phyloP scores from a whole-genome alignment of 2,888 invertebrate genomes.

The Polylopha cassiicola region DNA sequence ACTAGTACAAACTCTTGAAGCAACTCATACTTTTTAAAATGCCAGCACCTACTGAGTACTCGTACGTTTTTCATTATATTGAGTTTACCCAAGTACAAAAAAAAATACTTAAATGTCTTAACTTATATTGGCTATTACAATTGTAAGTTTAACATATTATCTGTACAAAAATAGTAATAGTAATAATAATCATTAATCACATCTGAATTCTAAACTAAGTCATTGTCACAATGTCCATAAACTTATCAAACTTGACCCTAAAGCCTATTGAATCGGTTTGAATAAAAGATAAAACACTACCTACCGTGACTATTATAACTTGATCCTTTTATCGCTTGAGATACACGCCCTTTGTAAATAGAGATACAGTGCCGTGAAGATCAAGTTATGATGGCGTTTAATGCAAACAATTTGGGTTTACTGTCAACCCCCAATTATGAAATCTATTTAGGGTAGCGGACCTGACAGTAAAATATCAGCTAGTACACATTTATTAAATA shows the following conservation, averaged over 20 bases:
- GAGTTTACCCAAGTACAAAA: no score
- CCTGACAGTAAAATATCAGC: no score
- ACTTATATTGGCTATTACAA: no score
- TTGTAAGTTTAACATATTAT: no score
- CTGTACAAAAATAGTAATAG: no score
- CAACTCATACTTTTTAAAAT: no score
- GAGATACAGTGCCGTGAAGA: neutral
- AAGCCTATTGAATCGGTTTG: slow-evolving; percentile 16
- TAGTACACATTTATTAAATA: no score
- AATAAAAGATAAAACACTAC: slow-evolving; percentile 17
- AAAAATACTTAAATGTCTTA: no score
- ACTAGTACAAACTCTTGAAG: no score
- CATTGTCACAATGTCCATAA: slow-evolving; percentile 8
- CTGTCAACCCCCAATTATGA: slow-evolving; percentile 17
- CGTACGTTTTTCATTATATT: no score
- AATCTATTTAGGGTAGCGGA: slow-evolving; percentile 15
- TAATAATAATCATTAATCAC: neutral
- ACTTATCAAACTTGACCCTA: slow-evolving; percentile 12
- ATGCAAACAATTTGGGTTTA: slow-evolving; percentile 6
- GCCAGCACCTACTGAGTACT: no score
- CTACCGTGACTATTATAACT: slow-evolving; percentile 2
- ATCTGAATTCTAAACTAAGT: neutral
- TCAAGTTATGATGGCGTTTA: slow-evolving; percentile 1
- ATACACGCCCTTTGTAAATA: neutral
- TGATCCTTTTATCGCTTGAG: neutral